phyloP scores from a whole-genome alignment of 2,797 vertebrate genomes.

The Chanos chanos region DNA sequence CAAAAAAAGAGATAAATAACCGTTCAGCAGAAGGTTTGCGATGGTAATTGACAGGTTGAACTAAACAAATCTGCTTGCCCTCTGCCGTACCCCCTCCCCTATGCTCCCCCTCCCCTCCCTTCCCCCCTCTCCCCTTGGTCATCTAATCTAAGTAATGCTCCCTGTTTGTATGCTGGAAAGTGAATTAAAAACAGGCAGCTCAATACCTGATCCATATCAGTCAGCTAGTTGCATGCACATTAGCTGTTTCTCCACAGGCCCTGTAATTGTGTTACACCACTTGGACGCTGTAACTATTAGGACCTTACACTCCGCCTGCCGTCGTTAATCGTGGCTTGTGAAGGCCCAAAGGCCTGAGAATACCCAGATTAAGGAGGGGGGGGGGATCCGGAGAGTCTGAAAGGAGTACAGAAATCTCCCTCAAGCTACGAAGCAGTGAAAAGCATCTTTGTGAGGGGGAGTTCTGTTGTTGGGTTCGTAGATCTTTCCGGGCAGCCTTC shows the following conservation, averaged over 20 bases:
- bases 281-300: conserved; percentile 86
- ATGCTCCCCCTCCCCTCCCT: conserved; percentile 18
- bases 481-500: conserved; percentile 41
- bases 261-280: conserved; percentile 92
- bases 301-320: conserved; percentile 79
- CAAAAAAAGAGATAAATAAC: conserved; percentile 58
- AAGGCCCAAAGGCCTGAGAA: conserved; percentile 57
- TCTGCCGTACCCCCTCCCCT: conserved; percentile 57
- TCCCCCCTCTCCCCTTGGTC: conserved; percentile 38
- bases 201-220: conserved; percentile 93
- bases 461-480: conserved; percentile 46
- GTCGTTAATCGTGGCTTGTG: conserved; percentile 80
- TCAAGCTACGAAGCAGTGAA: conserved; percentile 53
- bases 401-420: conserved; percentile 34
- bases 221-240: conserved; percentile 82
- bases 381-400: conserved; percentile 57
- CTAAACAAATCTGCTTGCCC: conserved; percentile 81
- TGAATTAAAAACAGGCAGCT: conserved; percentile 92
- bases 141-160: conserved; percentile 92
- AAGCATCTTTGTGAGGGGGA: conserved; percentile 44
- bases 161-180: conserved; percentile 87
- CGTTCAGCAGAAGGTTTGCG: conserved; percentile 73
- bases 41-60: conserved; percentile 82
- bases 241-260: conserved; percentile 85
- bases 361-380: conserved; percentile 58